Percentiles rank a stretch among this genome's conserved stretches.
Evolutionary conservation across 2,888 invertebrate genomes (phyloP).

Genomic region (Lasioglossum vierecki): DNA sequence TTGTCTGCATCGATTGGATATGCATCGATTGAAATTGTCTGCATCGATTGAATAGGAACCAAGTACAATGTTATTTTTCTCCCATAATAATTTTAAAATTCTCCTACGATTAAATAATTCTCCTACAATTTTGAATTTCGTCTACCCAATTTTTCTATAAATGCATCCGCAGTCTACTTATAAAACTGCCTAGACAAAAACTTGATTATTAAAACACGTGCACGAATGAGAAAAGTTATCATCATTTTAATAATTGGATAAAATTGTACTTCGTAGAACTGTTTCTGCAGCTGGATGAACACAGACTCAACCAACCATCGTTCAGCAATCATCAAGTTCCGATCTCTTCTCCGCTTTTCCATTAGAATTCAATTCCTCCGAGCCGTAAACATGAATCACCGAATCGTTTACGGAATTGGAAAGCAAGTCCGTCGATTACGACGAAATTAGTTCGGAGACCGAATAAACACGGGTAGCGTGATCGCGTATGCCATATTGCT

Average conservation of each 20-base stretch:
- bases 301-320: background rate
- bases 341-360: background rate
- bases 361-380: background rate
- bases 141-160: no score
- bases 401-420: background rate
- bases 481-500: background rate
- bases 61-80: no score
- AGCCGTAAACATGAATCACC: background rate
- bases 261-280: background rate
- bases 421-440: conserved; percentile 1
- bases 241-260: background rate
- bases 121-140: no score
- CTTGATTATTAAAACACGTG: background rate
- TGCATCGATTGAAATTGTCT: no score
- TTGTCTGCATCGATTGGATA: no score
- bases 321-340: background rate
- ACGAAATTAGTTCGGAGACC: background rate
- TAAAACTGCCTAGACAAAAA: background rate
- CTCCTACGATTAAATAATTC: no score
- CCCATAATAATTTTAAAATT: no score
- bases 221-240: background rate
- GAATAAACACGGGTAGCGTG: background rate
- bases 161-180: no score
- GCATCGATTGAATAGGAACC: no score
- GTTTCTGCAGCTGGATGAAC: background rate